Conservation (phyloP, 2,797 vertebrate species). For the Coracias cyanogaster region DNA sequence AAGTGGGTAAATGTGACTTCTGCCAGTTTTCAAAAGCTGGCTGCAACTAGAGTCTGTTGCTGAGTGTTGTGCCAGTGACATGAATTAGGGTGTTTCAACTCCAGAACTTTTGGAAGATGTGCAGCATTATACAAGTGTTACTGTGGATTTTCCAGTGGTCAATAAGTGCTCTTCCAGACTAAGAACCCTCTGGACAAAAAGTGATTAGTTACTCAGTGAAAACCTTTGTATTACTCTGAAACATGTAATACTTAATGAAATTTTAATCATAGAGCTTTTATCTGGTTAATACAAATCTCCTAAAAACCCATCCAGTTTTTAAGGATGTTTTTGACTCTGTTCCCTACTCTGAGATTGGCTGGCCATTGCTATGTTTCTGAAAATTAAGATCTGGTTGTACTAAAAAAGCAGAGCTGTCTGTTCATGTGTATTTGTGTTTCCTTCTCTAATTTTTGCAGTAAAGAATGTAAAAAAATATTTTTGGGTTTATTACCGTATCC, state of each 20-base stretch:
- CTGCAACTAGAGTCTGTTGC: not conserved
- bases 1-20: not conserved
- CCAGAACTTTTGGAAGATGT: not conserved
- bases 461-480: not conserved
- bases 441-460: not conserved
- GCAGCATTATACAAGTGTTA: rapidly evolving
- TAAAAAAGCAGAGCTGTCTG: not conserved
- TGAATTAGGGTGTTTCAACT: not conserved
- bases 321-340: not conserved
- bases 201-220: not conserved
- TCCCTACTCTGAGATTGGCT: not conserved
- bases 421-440: not conserved
- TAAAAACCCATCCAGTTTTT: not conserved
- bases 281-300: not conserved
- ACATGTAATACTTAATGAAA: not conserved
- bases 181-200: not conserved
- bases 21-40: not conserved
- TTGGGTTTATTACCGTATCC: not conserved
- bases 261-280: not conserved
- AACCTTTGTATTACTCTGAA: not conserved
- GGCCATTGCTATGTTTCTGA: not conserved
- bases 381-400: not conserved
- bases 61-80: not conserved
- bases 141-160: not conserved
- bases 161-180: not conserved